phyloP scores from a whole-genome alignment of 2,797 vertebrate species.

The Myripristis jacobus region DNA sequence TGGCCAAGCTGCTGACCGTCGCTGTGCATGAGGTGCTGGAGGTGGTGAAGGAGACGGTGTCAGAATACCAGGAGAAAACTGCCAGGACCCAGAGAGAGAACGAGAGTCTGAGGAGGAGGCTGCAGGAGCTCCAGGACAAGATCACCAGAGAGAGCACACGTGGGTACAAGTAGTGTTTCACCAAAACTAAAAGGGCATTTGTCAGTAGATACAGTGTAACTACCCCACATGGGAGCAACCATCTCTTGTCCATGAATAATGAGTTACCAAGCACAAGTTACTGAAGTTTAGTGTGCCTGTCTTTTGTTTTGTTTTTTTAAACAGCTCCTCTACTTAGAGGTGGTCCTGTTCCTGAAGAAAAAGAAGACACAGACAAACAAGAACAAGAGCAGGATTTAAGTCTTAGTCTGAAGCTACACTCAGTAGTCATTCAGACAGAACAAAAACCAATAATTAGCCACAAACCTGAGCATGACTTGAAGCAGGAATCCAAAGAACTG shows the following conservation, averaged over 20 bases:
- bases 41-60: conserved; percentile 80
- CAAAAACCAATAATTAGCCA: conserved; percentile 6
- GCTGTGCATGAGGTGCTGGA: conserved; percentile 80
- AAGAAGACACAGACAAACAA: conserved; percentile 5
- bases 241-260: neutral
- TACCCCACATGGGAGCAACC: neutral
- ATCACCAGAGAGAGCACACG: conserved; percentile 62
- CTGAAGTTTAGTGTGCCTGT: neutral
- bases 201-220: neutral
- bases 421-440: conserved; percentile 30
- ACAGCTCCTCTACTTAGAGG: conserved; percentile 35
- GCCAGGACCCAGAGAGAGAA: conserved; percentile 81
- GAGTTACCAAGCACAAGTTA: neutral
- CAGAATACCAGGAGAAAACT: conserved; percentile 81
- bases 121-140: conserved; percentile 76
- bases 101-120: conserved; percentile 72
- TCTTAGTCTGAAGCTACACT: conserved; percentile 14
- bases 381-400: conserved; percentile 31
- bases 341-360: conserved; percentile 22
- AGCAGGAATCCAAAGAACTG: conserved; percentile 39
- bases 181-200: neutral
- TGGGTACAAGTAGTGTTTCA: conserved; percentile 40
- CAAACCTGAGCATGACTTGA: conserved; percentile 20
- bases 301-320: neutral
- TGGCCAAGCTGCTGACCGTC: conserved; percentile 76